Evolutionary conservation across 2,113 vertebrate species (phyloP).

Genomic region (Rhinopithecus roxellana): DNA sequence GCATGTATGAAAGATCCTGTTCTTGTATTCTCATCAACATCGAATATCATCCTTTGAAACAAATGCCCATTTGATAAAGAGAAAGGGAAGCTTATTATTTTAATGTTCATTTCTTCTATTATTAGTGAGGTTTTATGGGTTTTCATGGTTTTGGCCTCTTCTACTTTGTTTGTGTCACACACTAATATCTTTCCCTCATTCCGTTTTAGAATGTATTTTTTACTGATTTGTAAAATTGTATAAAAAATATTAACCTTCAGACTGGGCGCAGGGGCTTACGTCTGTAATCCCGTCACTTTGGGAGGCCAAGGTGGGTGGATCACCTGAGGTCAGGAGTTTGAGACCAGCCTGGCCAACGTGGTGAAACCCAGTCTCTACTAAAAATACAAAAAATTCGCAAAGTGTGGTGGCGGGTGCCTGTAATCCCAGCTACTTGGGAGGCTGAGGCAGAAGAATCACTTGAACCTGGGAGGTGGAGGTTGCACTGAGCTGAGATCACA

Average conservation of each 20-base stretch:
- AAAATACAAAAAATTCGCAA: too few relatives aligned
- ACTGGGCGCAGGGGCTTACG: too few relatives aligned
- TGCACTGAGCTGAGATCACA: too few relatives aligned
- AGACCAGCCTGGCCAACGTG: too few relatives aligned
- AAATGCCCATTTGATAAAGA: background rate
- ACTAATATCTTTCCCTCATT: constrained; percentile 6
- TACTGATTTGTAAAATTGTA: constrained; percentile 42
- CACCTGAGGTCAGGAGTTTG: too few relatives aligned
- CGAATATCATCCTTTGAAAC: background rate
- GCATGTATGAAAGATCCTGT: background rate
- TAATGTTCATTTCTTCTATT: constrained; percentile 27
- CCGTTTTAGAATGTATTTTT: constrained; percentile 51
- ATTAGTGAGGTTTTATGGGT: background rate
- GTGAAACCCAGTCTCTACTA: too few relatives aligned
- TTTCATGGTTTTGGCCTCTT: constrained; percentile 28
- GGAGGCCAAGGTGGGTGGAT: too few relatives aligned
- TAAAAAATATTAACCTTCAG: constrained; percentile 36
- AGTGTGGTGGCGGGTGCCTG: too few relatives aligned
- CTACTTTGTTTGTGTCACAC: background rate
- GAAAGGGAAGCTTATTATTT: background rate
- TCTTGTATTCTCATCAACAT: background rate
- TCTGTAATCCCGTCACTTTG: too few relatives aligned
- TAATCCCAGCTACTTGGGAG: too few relatives aligned
- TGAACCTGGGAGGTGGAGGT: too few relatives aligned
- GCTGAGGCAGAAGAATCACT: too few relatives aligned